Evolutionary conservation across 2,888 invertebrate genomes (phyloP), one percentile per base, ranked within the genome.

Genomic region (Yponomeuta evonymella): DNA sequence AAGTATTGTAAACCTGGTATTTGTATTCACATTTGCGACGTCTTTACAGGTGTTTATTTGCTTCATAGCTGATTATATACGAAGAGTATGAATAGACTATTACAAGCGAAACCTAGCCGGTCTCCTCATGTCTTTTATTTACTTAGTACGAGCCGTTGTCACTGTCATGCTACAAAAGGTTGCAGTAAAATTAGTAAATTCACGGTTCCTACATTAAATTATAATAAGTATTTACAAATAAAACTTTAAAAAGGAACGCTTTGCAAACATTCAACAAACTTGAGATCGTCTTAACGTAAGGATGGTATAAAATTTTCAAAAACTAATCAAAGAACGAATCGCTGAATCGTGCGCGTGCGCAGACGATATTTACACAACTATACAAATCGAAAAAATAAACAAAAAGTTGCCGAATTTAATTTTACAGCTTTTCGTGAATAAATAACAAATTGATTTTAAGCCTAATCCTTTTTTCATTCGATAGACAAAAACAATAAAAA

Each of bases 241-340:
- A 92, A 92, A 90, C 90, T 90, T 91, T 91, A 88, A 90, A 58
- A 90, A 90, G 90, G 91, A 92, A 91, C 91, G 90, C 91, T 91
- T 91, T 90, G 89, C 89, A 91, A 91, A 90, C 90, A 90, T 90
- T 90, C 90, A 91, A 91, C 90, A 90, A 90, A 90, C 89, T 90
- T 91, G 91, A 91, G 91, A 92, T 91, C 91, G 90, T 90, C 89
- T 91, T 91, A 91, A 90, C 87, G 86, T 91, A 90, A 87, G 87
- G 90, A 90, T 90, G 90, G 90, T 92, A 90, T 88, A 90, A 87
- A 87, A 83, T 84, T 86, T 86, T 80, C 78, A 81, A 83, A 84
- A 88, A 85, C 51, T 12, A 87, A 86, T 87, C 83, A 84, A 86
- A 87, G 88, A 68, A 87, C 87, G 84, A 88, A 88, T 85, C 79